Evolutionary conservation across 2,797 vertebrate genomes (phyloP).

Genomic region (Synanceia verrucosa): DNA sequence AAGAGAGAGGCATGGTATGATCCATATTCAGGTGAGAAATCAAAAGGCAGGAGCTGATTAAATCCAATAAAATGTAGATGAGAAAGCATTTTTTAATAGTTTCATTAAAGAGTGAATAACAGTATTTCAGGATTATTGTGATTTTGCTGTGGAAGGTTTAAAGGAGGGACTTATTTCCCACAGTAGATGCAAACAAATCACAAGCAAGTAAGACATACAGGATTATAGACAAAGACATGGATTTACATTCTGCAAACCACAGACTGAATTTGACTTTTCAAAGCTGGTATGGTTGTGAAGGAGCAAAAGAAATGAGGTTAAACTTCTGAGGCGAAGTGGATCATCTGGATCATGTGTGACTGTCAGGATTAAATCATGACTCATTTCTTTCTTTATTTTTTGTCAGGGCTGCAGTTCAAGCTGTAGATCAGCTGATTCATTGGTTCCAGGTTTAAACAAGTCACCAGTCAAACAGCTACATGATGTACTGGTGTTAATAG

Average conservation of each 20-base stretch:
- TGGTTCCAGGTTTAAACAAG: background rate
- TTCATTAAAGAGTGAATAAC: background rate
- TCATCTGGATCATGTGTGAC: background rate
- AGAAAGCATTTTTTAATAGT: background rate
- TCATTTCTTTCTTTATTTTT: background rate
- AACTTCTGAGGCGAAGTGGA: background rate
- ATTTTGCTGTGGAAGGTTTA: background rate
- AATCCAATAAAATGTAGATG: background rate
- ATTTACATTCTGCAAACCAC: background rate
- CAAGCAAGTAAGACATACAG: background rate
- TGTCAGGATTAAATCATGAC: too few species aligned
- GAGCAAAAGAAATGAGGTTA: background rate
- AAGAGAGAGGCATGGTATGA: background rate
- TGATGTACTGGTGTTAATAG: too few species aligned
- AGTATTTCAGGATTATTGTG: background rate
- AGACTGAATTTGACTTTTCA: background rate
- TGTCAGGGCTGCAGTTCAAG: background rate
- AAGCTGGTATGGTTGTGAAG: background rate
- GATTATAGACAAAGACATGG: background rate
- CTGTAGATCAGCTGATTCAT: background rate
- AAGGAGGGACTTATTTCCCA: background rate
- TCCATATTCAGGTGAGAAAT: background rate
- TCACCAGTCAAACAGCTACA: background rate
- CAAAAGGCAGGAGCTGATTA: background rate
- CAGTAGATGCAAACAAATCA: background rate